These are phyloP conservation scores for Nycticryphes semicollaris DNA, from an alignment of 2,113 vertebrate species.

Conservation along the genomic window DNA sequence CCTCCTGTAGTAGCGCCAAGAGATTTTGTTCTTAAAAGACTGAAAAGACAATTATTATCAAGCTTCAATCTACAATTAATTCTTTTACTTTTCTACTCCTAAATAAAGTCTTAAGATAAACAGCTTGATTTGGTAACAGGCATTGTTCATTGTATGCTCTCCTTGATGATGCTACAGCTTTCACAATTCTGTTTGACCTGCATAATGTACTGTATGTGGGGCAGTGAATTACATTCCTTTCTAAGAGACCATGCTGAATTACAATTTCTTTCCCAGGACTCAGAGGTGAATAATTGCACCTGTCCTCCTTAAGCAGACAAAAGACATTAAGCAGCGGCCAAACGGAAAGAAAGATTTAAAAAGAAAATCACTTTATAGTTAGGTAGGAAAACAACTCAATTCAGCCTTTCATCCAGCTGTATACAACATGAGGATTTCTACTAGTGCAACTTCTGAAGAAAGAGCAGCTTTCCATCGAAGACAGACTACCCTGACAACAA, in stretches of 20 bases:
- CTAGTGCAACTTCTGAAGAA: background rate
- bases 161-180: background rate
- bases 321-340: slow-evolving; percentile 37
- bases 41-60: background rate
- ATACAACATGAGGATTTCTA: slow-evolving; percentile 13
- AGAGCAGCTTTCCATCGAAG: background rate
- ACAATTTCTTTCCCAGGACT: slow-evolving; percentile 35
- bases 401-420: background rate
- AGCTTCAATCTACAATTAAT: background rate
- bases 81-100: background rate
- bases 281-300: slow-evolving; percentile 54
- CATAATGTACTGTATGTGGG: background rate
- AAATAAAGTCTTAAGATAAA: slow-evolving; percentile 29
- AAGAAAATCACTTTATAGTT: slow-evolving; percentile 29
- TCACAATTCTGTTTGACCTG: slow-evolving; percentile 8
- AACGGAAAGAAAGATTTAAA: slow-evolving; percentile 46
- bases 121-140: background rate
- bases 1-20: background rate
- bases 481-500: background rate
- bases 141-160: background rate
- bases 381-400: slow-evolving; percentile 46
- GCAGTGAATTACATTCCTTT: slow-evolving; percentile 3
- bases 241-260: slow-evolving; percentile 15
- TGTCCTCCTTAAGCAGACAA: slow-evolving; percentile 58
- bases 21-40: background rate